Conservation (phyloP, 1,140 invertebrate species). For the Pseudoatta argentina region DNA sequence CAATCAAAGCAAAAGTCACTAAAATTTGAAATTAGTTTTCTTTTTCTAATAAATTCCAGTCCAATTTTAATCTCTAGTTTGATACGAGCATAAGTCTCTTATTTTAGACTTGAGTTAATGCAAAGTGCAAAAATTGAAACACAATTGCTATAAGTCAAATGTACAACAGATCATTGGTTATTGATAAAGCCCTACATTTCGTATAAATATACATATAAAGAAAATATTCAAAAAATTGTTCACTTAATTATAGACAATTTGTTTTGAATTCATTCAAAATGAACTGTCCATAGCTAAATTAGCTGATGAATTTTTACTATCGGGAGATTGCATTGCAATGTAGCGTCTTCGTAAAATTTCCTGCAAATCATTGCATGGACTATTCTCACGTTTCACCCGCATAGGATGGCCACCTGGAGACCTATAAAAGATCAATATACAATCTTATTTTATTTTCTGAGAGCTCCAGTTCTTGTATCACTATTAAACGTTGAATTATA, state of each 20-base stretch:
- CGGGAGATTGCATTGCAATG: conserved; percentile 81
- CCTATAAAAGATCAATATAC: conserved; percentile 67
- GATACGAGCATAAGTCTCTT: not conserved
- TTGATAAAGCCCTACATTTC: conserved; percentile 46
- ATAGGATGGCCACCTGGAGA: conserved; percentile 83
- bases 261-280: conserved; percentile 72
- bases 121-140: conserved; percentile 16
- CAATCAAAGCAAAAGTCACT: too few relatives aligned
- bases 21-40: too few relatives aligned
- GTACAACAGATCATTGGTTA: conserved; percentile 2
- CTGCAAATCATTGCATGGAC: conserved; percentile 85
- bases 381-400: conserved; percentile 82
- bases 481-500: not conserved
- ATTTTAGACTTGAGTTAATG: not conserved
- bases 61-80: too few relatives aligned
- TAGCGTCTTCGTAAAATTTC: conserved; percentile 84
- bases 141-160: not conserved
- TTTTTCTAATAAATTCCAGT: too few relatives aligned
- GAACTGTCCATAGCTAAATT: conserved; percentile 80
- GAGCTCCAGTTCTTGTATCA: not conserved
- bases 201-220: conserved; percentile 44
- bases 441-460: conserved; percentile 10
- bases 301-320: conserved; percentile 82
- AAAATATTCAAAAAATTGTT: conserved; percentile 28
- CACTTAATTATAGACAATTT: not conserved